These are phyloP conservation scores for Drosophila merina DNA, from an alignment of 2,888 invertebrate genomes.

Conservation along the genomic window DNA sequence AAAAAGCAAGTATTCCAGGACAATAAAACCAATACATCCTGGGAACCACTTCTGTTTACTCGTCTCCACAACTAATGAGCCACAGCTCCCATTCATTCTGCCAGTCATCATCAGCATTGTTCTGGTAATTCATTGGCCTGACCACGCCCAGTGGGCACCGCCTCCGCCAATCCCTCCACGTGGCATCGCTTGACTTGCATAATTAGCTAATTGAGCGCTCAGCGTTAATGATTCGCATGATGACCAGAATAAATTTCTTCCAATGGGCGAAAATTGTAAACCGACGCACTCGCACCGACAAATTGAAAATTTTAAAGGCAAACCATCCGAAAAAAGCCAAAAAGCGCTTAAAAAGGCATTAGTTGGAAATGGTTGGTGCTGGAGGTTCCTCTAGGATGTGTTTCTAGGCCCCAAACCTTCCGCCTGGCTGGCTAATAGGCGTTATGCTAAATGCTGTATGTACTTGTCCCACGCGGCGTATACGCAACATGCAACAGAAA, in stretches of 20 bases:
- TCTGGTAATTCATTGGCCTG: conserved; percentile 17
- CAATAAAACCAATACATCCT: neutral
- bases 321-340: conserved; percentile 10
- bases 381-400: neutral
- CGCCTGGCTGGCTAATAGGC: conserved; percentile 55
- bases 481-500: conserved; percentile 67
- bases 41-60: conserved; percentile 8
- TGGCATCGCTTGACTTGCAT: conserved; percentile 36
- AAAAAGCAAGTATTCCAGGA: neutral
- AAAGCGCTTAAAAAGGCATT: conserved; percentile 57
- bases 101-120: conserved; percentile 45
- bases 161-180: conserved; percentile 13
- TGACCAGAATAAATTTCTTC: conserved; percentile 3
- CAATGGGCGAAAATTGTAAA: conserved; percentile 9
- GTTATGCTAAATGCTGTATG: conserved; percentile 24
- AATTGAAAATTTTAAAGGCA: conserved; percentile 21
- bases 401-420: neutral
- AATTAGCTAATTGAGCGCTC: conserved; percentile 65
- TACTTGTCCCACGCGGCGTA: conserved; percentile 55
- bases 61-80: conserved; percentile 23
- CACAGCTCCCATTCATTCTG: conserved; percentile 35
- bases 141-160: conserved; percentile 18
- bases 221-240: conserved; percentile 39
- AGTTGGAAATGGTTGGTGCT: conserved; percentile 11
- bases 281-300: conserved; percentile 8